Evolutionary conservation across 2,113 vertebrate genomes (phyloP).

Genomic region (Callipepla californica): DNA sequence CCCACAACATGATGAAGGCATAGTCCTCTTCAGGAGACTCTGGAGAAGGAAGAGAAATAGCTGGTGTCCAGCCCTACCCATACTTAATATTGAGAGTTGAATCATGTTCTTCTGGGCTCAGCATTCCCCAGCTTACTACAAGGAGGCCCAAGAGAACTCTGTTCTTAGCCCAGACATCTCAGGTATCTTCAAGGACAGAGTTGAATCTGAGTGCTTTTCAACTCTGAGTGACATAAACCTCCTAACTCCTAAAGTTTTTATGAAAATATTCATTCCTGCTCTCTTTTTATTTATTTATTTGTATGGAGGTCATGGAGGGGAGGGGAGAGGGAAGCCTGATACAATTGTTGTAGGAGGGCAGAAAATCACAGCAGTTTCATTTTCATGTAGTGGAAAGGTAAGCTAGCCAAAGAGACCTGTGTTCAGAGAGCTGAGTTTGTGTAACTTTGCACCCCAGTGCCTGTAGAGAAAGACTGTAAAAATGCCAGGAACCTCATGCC

Average conservation of each 20-base stretch:
- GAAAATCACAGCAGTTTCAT: background rate
- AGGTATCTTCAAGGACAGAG: background rate
- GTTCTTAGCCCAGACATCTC: background rate
- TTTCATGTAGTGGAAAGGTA: background rate
- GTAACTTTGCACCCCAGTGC: accelerated
- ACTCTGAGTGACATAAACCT: background rate
- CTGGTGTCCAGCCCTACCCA: background rate
- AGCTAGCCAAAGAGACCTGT: background rate
- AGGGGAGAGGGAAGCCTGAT: background rate
- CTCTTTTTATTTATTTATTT: background rate
- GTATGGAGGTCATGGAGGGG: accelerated
- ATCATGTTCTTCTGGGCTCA: background rate
- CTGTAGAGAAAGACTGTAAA: background rate
- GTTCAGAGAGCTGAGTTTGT: background rate
- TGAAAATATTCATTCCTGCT: background rate
- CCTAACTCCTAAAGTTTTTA: background rate
- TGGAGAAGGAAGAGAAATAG: background rate
- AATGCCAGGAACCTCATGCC: accelerated
- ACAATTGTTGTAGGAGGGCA: background rate
- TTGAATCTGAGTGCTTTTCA: background rate
- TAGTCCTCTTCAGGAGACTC: background rate
- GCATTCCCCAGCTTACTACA: background rate
- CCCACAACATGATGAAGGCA: accelerated
- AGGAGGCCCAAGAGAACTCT: background rate
- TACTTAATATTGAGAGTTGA: background rate